Base-by-base conservation (phyloP, 1,140 invertebrate species). In the Drosophila murphyi region DNA sequence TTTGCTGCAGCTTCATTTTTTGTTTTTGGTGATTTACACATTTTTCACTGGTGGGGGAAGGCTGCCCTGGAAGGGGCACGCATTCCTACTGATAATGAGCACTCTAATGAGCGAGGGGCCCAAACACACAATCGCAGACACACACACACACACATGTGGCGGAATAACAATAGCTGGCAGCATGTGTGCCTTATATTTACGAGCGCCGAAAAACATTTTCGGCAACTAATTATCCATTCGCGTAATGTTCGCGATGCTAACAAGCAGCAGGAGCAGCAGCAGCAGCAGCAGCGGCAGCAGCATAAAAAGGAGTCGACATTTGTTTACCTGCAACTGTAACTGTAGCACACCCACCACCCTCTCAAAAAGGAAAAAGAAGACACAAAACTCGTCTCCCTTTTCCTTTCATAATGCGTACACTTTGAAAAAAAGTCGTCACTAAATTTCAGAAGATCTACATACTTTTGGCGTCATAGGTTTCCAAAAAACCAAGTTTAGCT, bases 151-250 rank as follows among this genome's bases (percentile, higher is more conserved):
- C 72, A 72, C 86, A 82, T 80, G 78, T 82, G 77, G 63, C 76
- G 59, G 47, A 57, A 57, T 35, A 39, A 67, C n/a, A 65, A 72
- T 55, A 60, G 56, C 39, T 68, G 43, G 56, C 51, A 74, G 70
- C 61, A 89, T 91, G 88, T 91, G 89, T 86, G 83, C 68, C 78
- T 85, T 73, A 78, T 91, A 89, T 91, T 91, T 91, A 91, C 80
- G 83, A 89, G 72, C 75, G 76, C 47, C 52, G 77, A 89, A 91
- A 82, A 82, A 89, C 86, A 89, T 91, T 87, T 90, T 91, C 82
- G 85, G 89, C 89, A 91, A 91, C 89, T 91, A 91, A 91, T 91
- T 91, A 91, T 91, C 89, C 85, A 86, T 89, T 91, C 81, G 70
- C 80, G 71, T 82, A 65, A 87, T 90, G 87, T 90, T 87, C 79